Conservation (phyloP, 2,797 vertebrate species). For the Linurgus olivaceus region DNA sequence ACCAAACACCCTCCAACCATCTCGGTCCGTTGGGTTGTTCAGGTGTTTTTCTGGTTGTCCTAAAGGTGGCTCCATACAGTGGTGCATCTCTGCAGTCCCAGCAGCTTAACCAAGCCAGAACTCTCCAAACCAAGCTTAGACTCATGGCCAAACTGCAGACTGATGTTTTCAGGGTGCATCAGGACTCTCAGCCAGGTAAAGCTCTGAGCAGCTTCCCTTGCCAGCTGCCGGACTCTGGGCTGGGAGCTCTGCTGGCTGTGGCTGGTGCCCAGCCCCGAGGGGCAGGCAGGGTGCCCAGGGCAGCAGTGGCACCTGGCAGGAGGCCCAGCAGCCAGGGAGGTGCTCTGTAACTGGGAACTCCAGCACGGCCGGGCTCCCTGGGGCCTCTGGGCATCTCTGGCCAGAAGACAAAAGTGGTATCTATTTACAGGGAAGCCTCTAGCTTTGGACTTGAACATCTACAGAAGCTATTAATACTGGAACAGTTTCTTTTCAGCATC, state of each 20-base stretch:
- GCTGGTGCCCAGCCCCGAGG: background rate
- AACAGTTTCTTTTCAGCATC: constrained; percentile 59
- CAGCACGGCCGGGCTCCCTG: constrained; percentile 36
- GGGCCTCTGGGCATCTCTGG: constrained; percentile 32
- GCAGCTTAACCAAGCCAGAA: constrained; percentile 44
- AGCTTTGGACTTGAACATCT: constrained; percentile 58
- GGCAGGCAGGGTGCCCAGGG: background rate
- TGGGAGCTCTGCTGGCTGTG: constrained; percentile 9
- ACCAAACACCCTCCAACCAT: constrained; percentile 47
- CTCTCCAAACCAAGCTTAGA: constrained; percentile 40
- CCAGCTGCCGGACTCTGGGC: background rate
- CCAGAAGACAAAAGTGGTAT: constrained; percentile 47
- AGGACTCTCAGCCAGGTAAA: constrained; percentile 56
- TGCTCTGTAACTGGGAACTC: background rate
- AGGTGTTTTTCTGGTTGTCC: constrained; percentile 10
- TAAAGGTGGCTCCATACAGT: constrained; percentile 6
- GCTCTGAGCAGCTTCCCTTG: background rate
- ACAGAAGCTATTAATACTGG: constrained; percentile 64
- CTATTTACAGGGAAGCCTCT: constrained; percentile 65
- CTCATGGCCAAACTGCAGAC: constrained; percentile 45
- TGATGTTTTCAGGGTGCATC: constrained; percentile 22
- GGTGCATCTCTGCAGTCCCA: constrained; percentile 53
- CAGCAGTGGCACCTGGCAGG: constrained; percentile 1
- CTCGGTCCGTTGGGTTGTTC: constrained; percentile 19
- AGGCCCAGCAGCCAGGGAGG: background rate